Conservation (phyloP, 1,140 invertebrate species). For the Bacillus rossius region DNA sequence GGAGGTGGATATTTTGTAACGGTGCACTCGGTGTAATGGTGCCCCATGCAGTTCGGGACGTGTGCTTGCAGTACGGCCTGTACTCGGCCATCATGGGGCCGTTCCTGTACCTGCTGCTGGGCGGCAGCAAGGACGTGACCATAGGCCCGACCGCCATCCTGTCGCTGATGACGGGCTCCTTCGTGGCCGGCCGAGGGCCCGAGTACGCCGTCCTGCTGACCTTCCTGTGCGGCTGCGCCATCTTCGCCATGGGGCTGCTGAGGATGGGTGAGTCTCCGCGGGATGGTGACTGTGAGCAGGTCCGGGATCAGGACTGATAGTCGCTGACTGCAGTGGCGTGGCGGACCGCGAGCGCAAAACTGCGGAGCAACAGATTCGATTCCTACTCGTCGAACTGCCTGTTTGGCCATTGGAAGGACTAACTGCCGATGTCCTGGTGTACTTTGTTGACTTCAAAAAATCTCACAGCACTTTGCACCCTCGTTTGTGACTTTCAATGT, state of each 20-base stretch:
- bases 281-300: not conserved
- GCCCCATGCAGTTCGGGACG: too few relatives aligned
- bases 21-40: too few relatives aligned
- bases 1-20: too few relatives aligned
- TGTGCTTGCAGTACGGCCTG: constrained; percentile 59
- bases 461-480: too few relatives aligned
- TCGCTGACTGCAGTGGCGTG: not conserved
- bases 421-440: too few relatives aligned
- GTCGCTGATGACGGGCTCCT: constrained; percentile 48
- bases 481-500: not conserved
- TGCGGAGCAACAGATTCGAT: not conserved
- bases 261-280: constrained; percentile 48
- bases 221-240: constrained; percentile 54
- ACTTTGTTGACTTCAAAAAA: too few relatives aligned
- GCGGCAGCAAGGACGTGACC: constrained; percentile 59
- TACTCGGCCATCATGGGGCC: constrained; percentile 65
- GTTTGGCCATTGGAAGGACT: too few relatives aligned
- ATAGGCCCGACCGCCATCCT: constrained; percentile 57
- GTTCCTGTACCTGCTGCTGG: constrained; percentile 61
- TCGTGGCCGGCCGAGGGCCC: constrained; percentile 22
- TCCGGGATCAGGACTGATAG: not conserved
- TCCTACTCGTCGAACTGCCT: too few relatives aligned
- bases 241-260: constrained; percentile 52
- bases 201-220: constrained; percentile 51
- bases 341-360: not conserved